Percentiles rank a stretch among this genome's conserved stretches.
Conservation (phyloP, 92 coral and sea anemone species). For the Isaurus tuberculatus region DNA sequence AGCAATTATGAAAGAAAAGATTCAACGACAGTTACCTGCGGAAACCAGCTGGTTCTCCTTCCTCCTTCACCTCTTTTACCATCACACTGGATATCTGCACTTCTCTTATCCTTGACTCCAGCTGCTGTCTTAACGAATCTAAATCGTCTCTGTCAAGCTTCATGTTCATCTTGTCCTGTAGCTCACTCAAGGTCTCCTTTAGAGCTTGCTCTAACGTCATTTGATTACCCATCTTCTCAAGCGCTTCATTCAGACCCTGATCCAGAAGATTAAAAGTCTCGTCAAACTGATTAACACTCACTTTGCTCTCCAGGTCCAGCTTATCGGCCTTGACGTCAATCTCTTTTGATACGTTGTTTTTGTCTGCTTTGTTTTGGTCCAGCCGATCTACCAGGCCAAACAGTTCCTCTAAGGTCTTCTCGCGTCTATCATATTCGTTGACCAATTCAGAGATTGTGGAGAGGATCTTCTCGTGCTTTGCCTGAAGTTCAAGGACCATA, state of each 20-base stretch:
- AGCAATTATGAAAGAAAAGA: too few species aligned
- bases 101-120: conserved; percentile 90
- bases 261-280: conserved; percentile 92
- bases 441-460: conserved; percentile 87
- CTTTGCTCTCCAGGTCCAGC: conserved; percentile 86
- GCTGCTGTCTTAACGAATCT: conserved; percentile 74
- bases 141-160: conserved; percentile 88
- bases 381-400: conserved; percentile 70
- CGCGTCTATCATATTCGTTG: conserved; percentile 95
- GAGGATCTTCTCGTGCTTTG: conserved; percentile 83
- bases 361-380: conserved; percentile 91
- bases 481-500: conserved; percentile 90
- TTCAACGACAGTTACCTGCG: conserved; percentile 66
- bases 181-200: conserved; percentile 78
- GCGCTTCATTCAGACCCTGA: conserved; percentile 90
- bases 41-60: conserved; percentile 95
- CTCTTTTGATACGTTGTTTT: conserved; percentile 82
- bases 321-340: conserved; percentile 93
- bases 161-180: conserved; percentile 80
- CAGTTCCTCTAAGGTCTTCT: conserved; percentile 81
- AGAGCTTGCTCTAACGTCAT: conserved; percentile 93
- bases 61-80: conserved; percentile 82
- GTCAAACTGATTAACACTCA: conserved; percentile 88
- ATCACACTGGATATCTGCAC: conserved; percentile 76
- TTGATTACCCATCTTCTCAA: conserved; percentile 95